Evolutionary conservation across 2,888 invertebrate species (phyloP).

Genomic region (Brachyopa scutellaris): DNA sequence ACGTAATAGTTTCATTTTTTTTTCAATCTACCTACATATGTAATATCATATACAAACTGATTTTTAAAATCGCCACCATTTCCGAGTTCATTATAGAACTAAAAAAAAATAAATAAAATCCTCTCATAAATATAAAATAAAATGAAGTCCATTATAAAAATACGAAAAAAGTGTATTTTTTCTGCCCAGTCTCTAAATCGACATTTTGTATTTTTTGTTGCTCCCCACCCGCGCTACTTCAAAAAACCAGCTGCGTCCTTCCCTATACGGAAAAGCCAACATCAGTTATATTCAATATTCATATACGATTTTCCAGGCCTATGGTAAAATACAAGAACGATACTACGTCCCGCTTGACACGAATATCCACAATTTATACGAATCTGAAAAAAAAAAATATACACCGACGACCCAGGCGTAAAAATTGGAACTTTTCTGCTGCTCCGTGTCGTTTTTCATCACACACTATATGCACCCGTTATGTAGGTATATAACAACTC

Average conservation of each 20-base stretch:
- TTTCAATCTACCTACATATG: not conserved
- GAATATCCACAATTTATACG: constrained; percentile 54
- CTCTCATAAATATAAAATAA: constrained; percentile 31
- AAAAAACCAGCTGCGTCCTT: constrained; percentile 27
- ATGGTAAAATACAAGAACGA: constrained; percentile 60
- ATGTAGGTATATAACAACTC: constrained; percentile 52
- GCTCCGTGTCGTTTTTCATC: constrained; percentile 13
- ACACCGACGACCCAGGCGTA: not conserved
- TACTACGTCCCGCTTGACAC: constrained; percentile 62
- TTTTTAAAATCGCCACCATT: no score
- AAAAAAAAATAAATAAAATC: not conserved
- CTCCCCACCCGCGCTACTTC: not conserved
- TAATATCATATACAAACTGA: no score
- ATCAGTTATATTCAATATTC: constrained; percentile 44
- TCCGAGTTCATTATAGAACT: constrained; percentile 3
- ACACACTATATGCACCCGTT: constrained; percentile 53
- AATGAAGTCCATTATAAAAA: constrained; percentile 21
- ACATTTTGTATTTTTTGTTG: constrained; percentile 24
- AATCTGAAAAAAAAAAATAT: constrained; percentile 8
- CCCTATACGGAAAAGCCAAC: constrained; percentile 25
- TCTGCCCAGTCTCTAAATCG: constrained; percentile 31
- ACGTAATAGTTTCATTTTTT: not conserved
- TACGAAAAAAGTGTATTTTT: not conserved
- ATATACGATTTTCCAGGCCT: constrained; percentile 51
- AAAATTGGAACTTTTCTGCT: constrained; percentile 52